A percentile compares a stretch with the other conserved stretches of the same genome.
These are phyloP conservation scores for Charaxes varanes DNA, from an alignment of 1,140 invertebrate genomes.

Conservation along the genomic window DNA sequence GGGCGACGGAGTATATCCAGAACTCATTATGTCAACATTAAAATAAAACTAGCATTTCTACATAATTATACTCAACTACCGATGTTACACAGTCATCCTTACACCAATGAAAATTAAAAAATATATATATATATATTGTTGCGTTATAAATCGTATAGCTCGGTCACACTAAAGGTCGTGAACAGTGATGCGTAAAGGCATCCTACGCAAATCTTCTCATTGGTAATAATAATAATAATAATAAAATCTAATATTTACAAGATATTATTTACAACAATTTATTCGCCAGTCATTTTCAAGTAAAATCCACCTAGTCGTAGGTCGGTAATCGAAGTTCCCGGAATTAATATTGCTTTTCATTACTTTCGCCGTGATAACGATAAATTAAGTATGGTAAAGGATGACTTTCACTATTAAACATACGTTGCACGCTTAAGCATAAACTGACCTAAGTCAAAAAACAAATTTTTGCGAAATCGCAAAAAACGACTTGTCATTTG, in stretches of 20 bases:
- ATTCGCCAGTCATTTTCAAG: slow-evolving; percentile 2
- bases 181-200: slow-evolving; percentile 36
- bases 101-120: too few relatives aligned
- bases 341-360: slow-evolving; percentile 31
- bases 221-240: slow-evolving; percentile 56
- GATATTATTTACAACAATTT: slow-evolving; percentile 50
- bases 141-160: slow-evolving; percentile 25
- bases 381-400: slow-evolving; percentile 25
- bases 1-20: slow-evolving; percentile 35
- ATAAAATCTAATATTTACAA: slow-evolving; percentile 55
- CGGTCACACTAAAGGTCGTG: slow-evolving; percentile 37
- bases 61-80: slow-evolving; percentile 18
- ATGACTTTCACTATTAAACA: too few relatives aligned
- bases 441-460: too few relatives aligned
- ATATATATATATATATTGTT: too few relatives aligned
- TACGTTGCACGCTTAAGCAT: too few relatives aligned
- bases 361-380: slow-evolving; percentile 8
- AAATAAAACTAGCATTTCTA: slow-evolving; percentile 23
- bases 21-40: slow-evolving; percentile 14
- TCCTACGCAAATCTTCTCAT: slow-evolving; percentile 43
- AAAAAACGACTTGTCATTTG: too few relatives aligned
- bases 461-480: too few relatives aligned
- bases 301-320: not conserved
- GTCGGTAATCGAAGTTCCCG: slow-evolving; percentile 23
- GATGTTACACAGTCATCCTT: too few relatives aligned